Evolutionary conservation across 2,797 vertebrate genomes (phyloP).

Genomic region (Coregonus ussuriensis): DNA sequence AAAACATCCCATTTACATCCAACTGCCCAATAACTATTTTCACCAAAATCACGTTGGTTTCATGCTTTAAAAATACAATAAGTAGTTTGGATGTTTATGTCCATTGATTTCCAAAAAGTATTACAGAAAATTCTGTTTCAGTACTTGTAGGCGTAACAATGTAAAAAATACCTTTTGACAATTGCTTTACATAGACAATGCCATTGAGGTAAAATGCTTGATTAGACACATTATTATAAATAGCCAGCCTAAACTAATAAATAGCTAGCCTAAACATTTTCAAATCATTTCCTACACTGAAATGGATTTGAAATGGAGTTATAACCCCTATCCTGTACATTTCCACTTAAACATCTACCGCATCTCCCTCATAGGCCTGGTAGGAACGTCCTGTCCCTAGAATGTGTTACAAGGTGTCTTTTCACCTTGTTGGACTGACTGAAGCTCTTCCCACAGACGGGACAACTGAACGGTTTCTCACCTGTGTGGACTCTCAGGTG

Average conservation of each 20-base stretch:
- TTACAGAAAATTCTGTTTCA: background rate
- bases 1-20: conserved; percentile 7
- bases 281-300: background rate
- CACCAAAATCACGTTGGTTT: background rate
- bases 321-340: background rate
- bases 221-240: background rate
- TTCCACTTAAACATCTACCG: background rate
- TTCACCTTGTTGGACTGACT: conserved; percentile 22
- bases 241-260: background rate
- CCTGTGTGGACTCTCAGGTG: conserved; percentile 21
- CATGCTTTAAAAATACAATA: conserved; percentile 8
- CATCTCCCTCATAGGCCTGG: background rate
- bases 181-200: background rate
- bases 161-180: conserved; percentile 5
- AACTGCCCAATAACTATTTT: background rate
- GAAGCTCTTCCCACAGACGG: conserved; percentile 23
- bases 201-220: background rate
- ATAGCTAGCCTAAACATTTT: background rate
- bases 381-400: conserved; percentile 3
- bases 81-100: background rate
- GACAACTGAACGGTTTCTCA: conserved; percentile 22
- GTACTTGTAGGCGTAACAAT: background rate
- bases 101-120: background rate
- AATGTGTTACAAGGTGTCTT: conserved; percentile 22
- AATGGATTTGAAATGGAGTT: background rate